These are phyloP conservation scores for Steinernema carpocapsae DNA, from an alignment of 2,888 invertebrate species.

Conservation along the genomic window DNA sequence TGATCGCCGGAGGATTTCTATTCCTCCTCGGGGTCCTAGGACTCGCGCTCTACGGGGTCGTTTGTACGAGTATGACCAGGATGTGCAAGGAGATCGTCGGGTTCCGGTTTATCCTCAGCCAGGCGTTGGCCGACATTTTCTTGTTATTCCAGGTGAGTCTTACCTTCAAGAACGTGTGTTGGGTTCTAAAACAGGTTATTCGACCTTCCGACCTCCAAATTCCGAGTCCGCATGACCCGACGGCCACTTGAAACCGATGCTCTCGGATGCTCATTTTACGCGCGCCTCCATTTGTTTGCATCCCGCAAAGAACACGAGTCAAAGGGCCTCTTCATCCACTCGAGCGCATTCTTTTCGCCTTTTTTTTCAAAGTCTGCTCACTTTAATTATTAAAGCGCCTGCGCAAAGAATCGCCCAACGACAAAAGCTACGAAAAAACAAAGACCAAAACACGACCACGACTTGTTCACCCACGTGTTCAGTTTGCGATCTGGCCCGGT, in stretches of 20 bases:
- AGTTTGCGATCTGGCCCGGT: slow-evolving; percentile 61
- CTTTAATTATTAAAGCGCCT: no score
- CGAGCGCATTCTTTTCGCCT: background rate
- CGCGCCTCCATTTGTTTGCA: background rate
- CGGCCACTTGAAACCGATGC: background rate
- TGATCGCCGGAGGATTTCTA: slow-evolving; percentile 53
- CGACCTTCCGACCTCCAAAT: background rate
- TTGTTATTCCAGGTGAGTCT: slow-evolving; percentile 51
- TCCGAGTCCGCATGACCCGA: background rate
- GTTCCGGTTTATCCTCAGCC: slow-evolving; percentile 56
- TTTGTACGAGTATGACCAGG: slow-evolving; percentile 53
- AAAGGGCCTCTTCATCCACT: slow-evolving; percentile 6
- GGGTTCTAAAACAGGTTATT: background rate
- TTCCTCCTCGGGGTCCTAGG: slow-evolving; percentile 54
- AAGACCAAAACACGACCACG: background rate
- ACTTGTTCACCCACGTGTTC: slow-evolving; percentile 31
- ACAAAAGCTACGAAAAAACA: background rate
- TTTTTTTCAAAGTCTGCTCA: no score
- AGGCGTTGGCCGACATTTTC: slow-evolving; percentile 55
- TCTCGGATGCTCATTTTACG: background rate
- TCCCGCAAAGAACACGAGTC: background rate
- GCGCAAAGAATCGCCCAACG: background rate
- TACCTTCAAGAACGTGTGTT: background rate
- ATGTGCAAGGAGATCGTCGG: slow-evolving; percentile 59
- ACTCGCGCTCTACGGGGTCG: slow-evolving; percentile 52